A percentile compares a stretch with the other conserved stretches of the same genome.
These are phyloP conservation scores for Hypotaenidia philippensis DNA, from an alignment of 2,797 vertebrate genomes.

Conservation along the genomic window DNA sequence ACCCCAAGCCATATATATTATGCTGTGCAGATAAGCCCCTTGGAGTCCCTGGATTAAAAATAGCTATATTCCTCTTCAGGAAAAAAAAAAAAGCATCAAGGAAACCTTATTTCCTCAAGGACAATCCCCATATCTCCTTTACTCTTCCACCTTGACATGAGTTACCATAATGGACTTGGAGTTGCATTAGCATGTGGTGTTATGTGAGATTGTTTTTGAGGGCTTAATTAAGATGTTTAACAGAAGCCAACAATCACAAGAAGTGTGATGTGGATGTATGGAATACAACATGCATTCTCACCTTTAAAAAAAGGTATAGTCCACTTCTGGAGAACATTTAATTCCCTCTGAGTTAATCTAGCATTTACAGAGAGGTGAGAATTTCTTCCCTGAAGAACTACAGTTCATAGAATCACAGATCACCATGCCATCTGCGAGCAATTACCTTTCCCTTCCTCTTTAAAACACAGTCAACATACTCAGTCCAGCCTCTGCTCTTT, in stretches of 20 bases:
- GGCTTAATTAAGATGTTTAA: background rate
- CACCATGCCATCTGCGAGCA: background rate
- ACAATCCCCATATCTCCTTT: background rate
- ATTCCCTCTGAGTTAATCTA: background rate
- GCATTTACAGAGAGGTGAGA: background rate
- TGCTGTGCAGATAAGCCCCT: fast-evolving
- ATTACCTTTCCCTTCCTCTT: background rate
- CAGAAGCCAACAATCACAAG: background rate
- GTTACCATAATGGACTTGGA: background rate
- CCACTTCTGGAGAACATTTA: background rate
- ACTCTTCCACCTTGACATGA: background rate
- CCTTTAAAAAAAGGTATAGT: background rate
- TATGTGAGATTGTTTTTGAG: background rate
- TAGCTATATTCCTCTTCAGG: background rate
- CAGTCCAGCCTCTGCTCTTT: background rate
- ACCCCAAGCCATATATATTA: fast-evolving
- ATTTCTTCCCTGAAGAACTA: background rate
- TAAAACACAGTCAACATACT: background rate
- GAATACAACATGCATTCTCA: background rate
- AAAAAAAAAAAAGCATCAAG: background rate
- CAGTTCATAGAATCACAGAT: background rate
- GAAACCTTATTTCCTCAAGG: background rate
- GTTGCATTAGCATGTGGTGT: background rate
- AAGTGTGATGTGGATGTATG: background rate
- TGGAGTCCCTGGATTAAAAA: background rate